phyloP scores from a whole-genome alignment of 2,797 vertebrate genomes.

The Rachycentron canadum region DNA sequence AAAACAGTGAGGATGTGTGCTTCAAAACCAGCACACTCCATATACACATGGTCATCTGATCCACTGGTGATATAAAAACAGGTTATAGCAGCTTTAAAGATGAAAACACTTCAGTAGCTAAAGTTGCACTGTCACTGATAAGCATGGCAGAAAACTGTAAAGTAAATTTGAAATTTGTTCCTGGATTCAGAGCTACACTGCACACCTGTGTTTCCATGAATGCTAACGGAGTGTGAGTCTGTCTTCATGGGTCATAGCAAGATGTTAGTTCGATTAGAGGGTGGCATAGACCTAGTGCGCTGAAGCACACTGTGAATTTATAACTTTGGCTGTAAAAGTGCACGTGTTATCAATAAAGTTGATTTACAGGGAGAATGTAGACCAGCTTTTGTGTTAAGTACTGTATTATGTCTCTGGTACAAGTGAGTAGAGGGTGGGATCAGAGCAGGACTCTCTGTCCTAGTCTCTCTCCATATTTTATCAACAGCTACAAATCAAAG shows the following conservation, averaged over 20 bases:
- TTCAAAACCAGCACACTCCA: background rate
- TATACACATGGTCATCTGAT: background rate
- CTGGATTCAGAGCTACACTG: slow-evolving; percentile 2
- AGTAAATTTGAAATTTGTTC: background rate
- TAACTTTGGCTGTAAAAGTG: slow-evolving; percentile 17
- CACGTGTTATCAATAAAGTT: slow-evolving; percentile 31
- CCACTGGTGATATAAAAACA: background rate
- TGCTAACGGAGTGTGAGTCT: slow-evolving; percentile 10
- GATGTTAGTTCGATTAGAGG: slow-evolving; percentile 1
- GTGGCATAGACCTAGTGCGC: slow-evolving; percentile 3
- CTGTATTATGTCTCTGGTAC: background rate
- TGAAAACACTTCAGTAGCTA: background rate
- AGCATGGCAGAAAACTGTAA: background rate
- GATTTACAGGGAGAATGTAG: slow-evolving; percentile 25
- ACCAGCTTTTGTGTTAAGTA: slow-evolving; percentile 1
- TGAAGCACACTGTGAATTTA: slow-evolving; percentile 11
- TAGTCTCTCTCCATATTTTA: slow-evolving; percentile 6
- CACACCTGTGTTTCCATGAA: slow-evolving; percentile 21
- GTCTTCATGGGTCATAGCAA: slow-evolving; percentile 14
- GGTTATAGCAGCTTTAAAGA: background rate
- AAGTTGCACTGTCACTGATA: background rate
- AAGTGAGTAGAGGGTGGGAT: slow-evolving; percentile 4
- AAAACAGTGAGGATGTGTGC: background rate
- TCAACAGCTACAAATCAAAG: background rate
- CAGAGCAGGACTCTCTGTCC: background rate